A percentile compares a stretch with the other conserved stretches of the same genome.
These are phyloP conservation scores for Leucopternis melanops DNA, from an alignment of 2,113 vertebrate genomes.

Conservation along the genomic window DNA sequence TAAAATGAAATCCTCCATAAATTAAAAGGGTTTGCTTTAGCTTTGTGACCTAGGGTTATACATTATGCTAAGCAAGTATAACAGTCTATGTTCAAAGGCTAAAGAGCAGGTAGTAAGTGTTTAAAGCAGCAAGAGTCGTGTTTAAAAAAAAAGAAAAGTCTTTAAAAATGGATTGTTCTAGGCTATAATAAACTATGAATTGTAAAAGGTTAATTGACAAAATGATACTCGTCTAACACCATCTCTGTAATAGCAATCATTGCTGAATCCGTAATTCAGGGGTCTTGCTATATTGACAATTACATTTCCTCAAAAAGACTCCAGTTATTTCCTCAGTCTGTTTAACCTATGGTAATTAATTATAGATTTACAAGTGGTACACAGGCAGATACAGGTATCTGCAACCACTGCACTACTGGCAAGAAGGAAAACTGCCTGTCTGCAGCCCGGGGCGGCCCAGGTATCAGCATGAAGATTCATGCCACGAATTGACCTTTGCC, in stretches of 20 bases:
- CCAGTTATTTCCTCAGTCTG: constrained; percentile 1
- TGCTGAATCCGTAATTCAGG: constrained; percentile 42
- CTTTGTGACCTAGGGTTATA: constrained; percentile 60
- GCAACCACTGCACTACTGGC: neutral
- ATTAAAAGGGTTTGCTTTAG: constrained; percentile 62
- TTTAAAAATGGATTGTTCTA: constrained; percentile 62
- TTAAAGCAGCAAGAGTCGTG: constrained; percentile 29
- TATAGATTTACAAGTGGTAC: neutral
- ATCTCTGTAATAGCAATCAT: constrained; percentile 34
- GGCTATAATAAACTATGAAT: constrained; percentile 64
- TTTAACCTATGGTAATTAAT: constrained; percentile 39
- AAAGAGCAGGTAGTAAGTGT: constrained; percentile 64
- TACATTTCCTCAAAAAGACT: constrained; percentile 16
- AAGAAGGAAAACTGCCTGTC: neutral
- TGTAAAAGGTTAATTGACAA: constrained; percentile 76
- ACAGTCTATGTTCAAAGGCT: constrained; percentile 44
- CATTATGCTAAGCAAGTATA: constrained; percentile 57
- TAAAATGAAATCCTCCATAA: constrained; percentile 52
- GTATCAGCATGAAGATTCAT: neutral
- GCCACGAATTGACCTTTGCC: neutral
- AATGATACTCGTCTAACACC: constrained; percentile 64
- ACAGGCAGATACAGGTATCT: neutral
- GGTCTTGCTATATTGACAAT: constrained; percentile 54
- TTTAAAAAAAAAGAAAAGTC: neutral
- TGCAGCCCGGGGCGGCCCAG: neutral